Evolutionary conservation across 2,797 vertebrate species (phyloP).

Genomic region (Pachyuromys duprasi): DNA sequence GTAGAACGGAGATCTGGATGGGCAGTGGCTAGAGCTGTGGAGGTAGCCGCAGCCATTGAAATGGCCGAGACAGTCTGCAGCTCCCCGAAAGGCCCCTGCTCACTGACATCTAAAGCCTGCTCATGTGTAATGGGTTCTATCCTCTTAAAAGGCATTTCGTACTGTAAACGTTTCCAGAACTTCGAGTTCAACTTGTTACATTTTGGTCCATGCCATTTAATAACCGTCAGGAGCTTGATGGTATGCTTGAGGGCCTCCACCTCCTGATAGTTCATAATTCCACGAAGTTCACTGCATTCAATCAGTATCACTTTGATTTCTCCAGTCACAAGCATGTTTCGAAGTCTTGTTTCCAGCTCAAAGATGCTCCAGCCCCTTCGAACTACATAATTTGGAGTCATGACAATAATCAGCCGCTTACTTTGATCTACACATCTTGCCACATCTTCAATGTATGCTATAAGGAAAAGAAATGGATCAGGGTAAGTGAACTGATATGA

Average conservation of each 20-base stretch:
- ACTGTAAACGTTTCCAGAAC: slow-evolving; percentile 99
- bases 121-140: slow-evolving; percentile 96
- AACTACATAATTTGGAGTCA: slow-evolving; percentile 99
- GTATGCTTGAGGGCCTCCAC: slow-evolving; percentile 98
- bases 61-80: slow-evolving; percentile 98
- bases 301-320: slow-evolving; percentile 99
- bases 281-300: slow-evolving; percentile 97
- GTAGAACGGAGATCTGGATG: slow-evolving; percentile 98
- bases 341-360: slow-evolving; percentile 98
- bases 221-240: slow-evolving; percentile 98
- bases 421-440: slow-evolving; percentile 99
- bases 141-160: slow-evolving; percentile 99
- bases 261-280: slow-evolving; percentile 99
- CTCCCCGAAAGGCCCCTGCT: slow-evolving; percentile 99
- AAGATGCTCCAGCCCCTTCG: slow-evolving; percentile 99
- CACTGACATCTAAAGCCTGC: slow-evolving; percentile 97
- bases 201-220: slow-evolving; percentile 98
- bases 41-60: slow-evolving; percentile 98
- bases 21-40: slow-evolving; percentile 97
- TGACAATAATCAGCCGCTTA: slow-evolving; percentile 98
- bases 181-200: slow-evolving; percentile 99
- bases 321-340: slow-evolving; percentile 97
- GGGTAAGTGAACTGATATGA: slow-evolving; percentile 54
- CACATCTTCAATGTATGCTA: slow-evolving; percentile 99
- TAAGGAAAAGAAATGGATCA: slow-evolving; percentile 81